Evolutionary conservation across 1,140 invertebrate species (phyloP), one percentile per base, ranked within the genome.

Genomic region (Nymphalis io): DNA sequence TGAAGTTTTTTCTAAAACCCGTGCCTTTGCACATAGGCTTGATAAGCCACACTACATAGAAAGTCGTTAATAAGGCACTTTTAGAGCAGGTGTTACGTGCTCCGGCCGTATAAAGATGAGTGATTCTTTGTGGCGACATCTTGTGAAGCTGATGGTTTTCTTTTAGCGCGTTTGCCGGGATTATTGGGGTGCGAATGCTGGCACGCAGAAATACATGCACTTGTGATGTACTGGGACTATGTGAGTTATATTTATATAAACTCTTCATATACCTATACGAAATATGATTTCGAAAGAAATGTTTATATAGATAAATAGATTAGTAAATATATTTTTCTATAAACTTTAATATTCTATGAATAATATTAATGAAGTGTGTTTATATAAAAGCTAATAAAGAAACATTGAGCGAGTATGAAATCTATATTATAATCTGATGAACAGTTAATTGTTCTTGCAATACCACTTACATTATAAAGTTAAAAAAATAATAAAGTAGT

Each of bases 21-120:
- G 62, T 74, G 76, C 81, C 82, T 90, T 86, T 87, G 78, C 78
- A 68, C 76, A 74, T 79, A 80, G 79, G 80, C 78, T 81, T 90
- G 87, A 89, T 88, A 88, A 89, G 88, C 87, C 80, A 84, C 81
- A 88, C 85, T 87, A 84, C 79, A 80, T 79, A 83, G 72, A 82
- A 83, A 79, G 73, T 71, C 76, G 61, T 80, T 90, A 90, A 89
- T 90, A 90, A 90, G 88, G 88, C 81, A 89, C 88, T 90, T 89
- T 87, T 79, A 78, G 70, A 59, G 77, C 80, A 90, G 88, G 88
- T 90, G 88, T 90, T 79, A 89, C 79, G 75, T 75, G 74, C 74
- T 82, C 39, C 58, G 6, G 21, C 59, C 16, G 71, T 66, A 79
- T 73, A 85, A 79, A 82, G 83, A 82, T 72, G 76, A 86, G 87